A percentile compares a stretch with the other conserved stretches of the same genome.
Evolutionary conservation across 2,797 vertebrate species (phyloP).

Genomic region (Sciurus carolinensis): DNA sequence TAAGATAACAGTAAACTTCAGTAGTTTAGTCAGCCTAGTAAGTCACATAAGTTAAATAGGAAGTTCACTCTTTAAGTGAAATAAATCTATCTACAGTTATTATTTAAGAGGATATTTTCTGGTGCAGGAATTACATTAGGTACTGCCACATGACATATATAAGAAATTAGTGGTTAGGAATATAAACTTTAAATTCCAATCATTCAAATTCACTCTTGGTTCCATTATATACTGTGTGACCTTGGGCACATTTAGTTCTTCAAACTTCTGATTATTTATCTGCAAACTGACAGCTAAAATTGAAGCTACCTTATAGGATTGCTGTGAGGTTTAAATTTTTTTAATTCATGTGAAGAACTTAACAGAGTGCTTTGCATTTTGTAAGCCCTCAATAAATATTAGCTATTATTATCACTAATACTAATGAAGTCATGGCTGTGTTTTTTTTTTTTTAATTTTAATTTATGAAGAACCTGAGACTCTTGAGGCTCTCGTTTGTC

Average conservation of each 20-base stretch:
- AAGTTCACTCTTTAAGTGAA: not conserved
- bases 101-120: not conserved
- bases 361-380: not conserved
- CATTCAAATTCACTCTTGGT: not conserved
- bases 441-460: not conserved
- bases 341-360: not conserved
- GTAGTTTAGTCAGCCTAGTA: not conserved
- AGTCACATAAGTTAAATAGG: not conserved
- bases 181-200: not conserved
- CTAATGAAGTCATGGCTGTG: not conserved
- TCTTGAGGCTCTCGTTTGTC: not conserved
- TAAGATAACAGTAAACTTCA: not conserved
- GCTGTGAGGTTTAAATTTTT: not conserved
- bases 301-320: not conserved
- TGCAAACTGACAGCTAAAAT: slow-evolving; percentile 10
- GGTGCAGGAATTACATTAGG: not conserved
- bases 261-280: not conserved
- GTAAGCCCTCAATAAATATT: not conserved
- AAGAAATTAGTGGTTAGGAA: not conserved
- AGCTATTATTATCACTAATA: not conserved
- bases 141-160: not conserved
- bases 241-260: not conserved
- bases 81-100: not conserved
- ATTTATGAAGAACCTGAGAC: not conserved
- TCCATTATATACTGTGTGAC: not conserved